phyloP scores from a whole-genome alignment of 2,797 vertebrate genomes.

The Cercopithecus petaurista region DNA sequence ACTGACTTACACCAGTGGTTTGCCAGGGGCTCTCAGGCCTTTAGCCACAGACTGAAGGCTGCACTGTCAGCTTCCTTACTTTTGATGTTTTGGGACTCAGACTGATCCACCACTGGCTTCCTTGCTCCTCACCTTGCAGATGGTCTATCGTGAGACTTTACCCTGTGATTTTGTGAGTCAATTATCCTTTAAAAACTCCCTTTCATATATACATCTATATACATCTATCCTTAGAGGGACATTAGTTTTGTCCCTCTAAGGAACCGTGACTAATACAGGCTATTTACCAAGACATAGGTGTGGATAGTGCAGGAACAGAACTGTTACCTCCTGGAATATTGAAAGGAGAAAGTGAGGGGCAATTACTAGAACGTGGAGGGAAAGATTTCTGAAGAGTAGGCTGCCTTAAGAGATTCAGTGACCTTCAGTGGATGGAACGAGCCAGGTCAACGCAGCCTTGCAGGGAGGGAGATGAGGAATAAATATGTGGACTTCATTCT shows the following conservation, averaged over 20 bases:
- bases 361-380: neutral
- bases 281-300: neutral
- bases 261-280: neutral
- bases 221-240: neutral
- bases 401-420: neutral
- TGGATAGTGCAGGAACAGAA: neutral
- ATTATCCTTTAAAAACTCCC: neutral
- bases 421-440: neutral
- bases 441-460: neutral
- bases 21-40: neutral
- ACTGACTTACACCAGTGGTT: neutral
- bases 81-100: neutral
- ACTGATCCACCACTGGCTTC: neutral
- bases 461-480: neutral
- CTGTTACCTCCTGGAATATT: neutral
- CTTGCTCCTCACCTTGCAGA: neutral
- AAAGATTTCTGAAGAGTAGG: neutral
- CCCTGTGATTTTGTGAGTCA: neutral
- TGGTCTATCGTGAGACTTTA: neutral
- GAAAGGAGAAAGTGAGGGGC: neutral
- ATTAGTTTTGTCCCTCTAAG: neutral
- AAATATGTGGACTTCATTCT: neutral
- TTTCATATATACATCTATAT: neutral
- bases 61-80: neutral
- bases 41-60: neutral